Conservation (phyloP, 2,113 vertebrate species). For the Balaenoptera acutorostrata region DNA sequence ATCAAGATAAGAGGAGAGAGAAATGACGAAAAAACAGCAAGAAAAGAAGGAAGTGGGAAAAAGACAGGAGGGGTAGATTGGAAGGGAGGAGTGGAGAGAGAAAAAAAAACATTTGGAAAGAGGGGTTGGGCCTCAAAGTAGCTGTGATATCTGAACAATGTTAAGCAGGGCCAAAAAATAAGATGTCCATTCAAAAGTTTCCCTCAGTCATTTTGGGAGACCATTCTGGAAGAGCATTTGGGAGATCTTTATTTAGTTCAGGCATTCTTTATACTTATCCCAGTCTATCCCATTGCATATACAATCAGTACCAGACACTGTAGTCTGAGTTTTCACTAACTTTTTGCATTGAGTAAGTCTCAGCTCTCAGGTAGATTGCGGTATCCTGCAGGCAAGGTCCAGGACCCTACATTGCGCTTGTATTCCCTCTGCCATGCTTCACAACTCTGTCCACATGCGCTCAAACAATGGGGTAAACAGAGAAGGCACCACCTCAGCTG, state of each 20-base stretch:
- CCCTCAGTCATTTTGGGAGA: neutral
- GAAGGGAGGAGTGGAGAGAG: neutral
- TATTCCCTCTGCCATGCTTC: neutral
- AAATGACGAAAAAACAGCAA: neutral
- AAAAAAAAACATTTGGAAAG: neutral
- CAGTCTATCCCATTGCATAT: neutral
- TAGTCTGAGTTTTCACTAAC: neutral
- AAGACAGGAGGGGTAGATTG: neutral
- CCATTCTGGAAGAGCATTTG: neutral
- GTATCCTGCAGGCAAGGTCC: neutral
- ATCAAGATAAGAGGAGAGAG: neutral
- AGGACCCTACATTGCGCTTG: neutral
- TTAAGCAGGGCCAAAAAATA: neutral
- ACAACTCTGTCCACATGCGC: neutral
- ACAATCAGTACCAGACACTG: neutral
- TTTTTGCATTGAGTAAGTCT: neutral
- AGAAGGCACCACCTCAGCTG: neutral
- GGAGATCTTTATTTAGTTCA: neutral
- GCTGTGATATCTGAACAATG: neutral
- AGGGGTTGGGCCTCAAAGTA: neutral
- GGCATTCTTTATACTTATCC: neutral
- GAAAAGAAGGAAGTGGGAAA: neutral
- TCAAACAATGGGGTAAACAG: neutral
- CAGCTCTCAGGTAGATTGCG: neutral
- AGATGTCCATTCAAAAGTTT: neutral